A percentile compares a stretch with the other conserved stretches of the same genome.
Conservation (phyloP, 2,888 invertebrate species). For the Cotesia congregata region DNA sequence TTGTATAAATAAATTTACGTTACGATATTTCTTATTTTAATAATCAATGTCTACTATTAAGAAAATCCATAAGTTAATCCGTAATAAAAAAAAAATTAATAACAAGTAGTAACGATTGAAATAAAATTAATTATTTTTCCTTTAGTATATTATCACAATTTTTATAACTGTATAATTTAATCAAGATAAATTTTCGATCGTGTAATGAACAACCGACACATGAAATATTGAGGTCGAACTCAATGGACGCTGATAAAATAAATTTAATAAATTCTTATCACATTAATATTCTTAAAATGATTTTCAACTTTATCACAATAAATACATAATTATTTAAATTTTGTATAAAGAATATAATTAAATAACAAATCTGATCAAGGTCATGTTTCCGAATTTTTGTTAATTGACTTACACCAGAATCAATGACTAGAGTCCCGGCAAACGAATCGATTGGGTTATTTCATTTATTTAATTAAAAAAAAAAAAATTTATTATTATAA, state of each 20-base stretch:
- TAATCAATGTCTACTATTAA: neutral
- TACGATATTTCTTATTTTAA: neutral
- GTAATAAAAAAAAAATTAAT: neutral
- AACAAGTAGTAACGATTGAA: neutral
- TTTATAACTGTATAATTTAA: conserved; percentile 7
- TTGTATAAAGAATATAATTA: conserved; percentile 44
- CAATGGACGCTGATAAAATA: neutral
- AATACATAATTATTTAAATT: neutral
- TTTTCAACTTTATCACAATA: neutral
- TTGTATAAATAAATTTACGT: conserved; percentile 24
- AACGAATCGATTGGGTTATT: conserved; percentile 22
- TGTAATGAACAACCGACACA: conserved; percentile 5
- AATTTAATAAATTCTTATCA: neutral
- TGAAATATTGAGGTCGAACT: conserved; percentile 13
- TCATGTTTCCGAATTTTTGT: conserved; percentile 41
- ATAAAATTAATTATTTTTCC: neutral
- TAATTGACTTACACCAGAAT: conserved; percentile 7
- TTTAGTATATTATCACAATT: neutral
- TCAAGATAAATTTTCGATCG: conserved; percentile 13
- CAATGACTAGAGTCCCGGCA: conserved; percentile 13
- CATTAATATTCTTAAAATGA: neutral
- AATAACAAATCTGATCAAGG: conserved; percentile 46
- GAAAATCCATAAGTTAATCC: neutral
- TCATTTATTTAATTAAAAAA: conserved; percentile 13
- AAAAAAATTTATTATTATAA: neutral